Evolutionary conservation across 2,888 invertebrate genomes (phyloP), one percentile per base, ranked within the genome.

Genomic region (Epicampocera succincta): DNA sequence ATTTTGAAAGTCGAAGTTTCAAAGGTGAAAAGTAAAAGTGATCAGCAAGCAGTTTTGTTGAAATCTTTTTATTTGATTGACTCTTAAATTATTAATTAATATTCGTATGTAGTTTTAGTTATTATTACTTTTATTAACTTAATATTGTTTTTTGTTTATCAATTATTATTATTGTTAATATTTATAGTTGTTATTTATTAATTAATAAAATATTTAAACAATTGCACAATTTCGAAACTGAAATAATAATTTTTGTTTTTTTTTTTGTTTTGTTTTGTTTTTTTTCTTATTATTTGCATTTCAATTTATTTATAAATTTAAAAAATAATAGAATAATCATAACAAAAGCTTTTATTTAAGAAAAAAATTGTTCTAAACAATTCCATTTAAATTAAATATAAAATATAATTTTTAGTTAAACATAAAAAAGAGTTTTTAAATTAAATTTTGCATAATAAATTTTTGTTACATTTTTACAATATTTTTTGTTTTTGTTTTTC

Each of bases 341-440:
- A 80, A 78, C 74, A 60, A 76, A 83, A 80, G 80, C 76, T 83
- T 76, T 75, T 75, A 46, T 61, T 74, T 72, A 54, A 40, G 52
- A 74, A 66, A 80, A 72, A 81, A 78, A 81, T 77, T 76, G 78
- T 78, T 84, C 75, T 78, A 81, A 84, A 78, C 77, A 83, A 80
- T 83, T 79, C 61, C 25, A 56, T 79, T 83, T 75, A 79, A 83
- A 73, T 73, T 61, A 79, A 52, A 72, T 60, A 44, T 61, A 42
- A 65, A 80, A 33, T 33, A 40, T 65, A 50, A 25, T 33, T 75
- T 69, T 58, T 52, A 33, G 40, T 54, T 69, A 48, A 54, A 54
- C 42, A 46, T 17, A 46, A 68, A 61, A 68, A 3, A 3, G 3
- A 17, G 12, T 19, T 60, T 52, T 33, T 58, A 58, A 56, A 15